phyloP scores from a whole-genome alignment of 1,140 invertebrate species.

The Macrotrachela quadricornifera region DNA sequence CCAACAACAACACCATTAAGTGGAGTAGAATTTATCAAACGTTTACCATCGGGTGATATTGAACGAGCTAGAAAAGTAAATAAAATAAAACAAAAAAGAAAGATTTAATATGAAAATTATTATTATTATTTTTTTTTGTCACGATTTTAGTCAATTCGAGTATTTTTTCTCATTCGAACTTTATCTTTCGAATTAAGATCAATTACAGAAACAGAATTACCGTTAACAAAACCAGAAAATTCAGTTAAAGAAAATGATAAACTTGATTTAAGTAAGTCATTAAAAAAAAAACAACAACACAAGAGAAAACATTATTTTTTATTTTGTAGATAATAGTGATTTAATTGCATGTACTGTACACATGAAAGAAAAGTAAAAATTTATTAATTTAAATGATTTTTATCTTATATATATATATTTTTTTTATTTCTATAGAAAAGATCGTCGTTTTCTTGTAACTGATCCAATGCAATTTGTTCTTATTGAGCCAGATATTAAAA shows the following conservation, averaged over 20 bases:
- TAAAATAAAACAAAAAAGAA: too few species aligned
- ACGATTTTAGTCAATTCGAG: conserved; percentile 50
- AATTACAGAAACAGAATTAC: conserved; percentile 62
- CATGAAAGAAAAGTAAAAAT: conserved; percentile 51
- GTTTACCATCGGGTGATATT: conserved; percentile 82
- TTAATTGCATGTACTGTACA: conserved; percentile 81
- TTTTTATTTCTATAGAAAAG: conserved; percentile 34
- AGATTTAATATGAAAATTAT: too few species aligned
- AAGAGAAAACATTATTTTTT: conserved; percentile 3
- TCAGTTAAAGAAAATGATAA: conserved; percentile 74
- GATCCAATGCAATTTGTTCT: conserved; percentile 79
- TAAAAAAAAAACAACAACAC: not conserved
- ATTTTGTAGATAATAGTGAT: conserved; percentile 70
- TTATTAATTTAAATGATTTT: not conserved
- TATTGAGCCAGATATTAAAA: conserved; percentile 75
- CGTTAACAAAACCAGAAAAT: conserved; percentile 64
- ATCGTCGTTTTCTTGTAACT: conserved; percentile 74
- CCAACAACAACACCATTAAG: conserved; percentile 89
- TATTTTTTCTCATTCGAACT: conserved; percentile 73
- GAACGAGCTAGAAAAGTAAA: conserved; percentile 50
- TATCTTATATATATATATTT: not conserved
- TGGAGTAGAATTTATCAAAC: conserved; percentile 75
- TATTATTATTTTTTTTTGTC: too few species aligned
- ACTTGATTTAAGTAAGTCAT: conserved; percentile 66
- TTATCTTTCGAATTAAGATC: conserved; percentile 55